Evolutionary conservation across 2,888 invertebrate genomes (phyloP).

Genomic region (Cryptus viduatorius): DNA sequence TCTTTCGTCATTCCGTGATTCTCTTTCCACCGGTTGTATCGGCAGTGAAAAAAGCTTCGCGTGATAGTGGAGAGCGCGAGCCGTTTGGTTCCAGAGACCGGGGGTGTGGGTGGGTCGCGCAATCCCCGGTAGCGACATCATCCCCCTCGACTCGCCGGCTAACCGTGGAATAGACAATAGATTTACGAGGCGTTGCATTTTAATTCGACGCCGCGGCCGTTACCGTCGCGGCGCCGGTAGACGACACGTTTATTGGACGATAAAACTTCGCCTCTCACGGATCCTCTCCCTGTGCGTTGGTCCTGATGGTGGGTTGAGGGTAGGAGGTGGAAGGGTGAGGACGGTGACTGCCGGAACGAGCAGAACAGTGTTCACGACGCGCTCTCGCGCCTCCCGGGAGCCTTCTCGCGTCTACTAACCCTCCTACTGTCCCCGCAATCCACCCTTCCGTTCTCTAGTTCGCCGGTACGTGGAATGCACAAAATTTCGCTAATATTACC

Average conservation of each 20-base stretch:
- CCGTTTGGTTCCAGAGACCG: not conserved
- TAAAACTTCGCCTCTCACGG: constrained; percentile 79
- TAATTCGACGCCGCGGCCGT: constrained; percentile 76
- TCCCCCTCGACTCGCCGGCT: constrained; percentile 42
- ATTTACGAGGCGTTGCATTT: constrained; percentile 81
- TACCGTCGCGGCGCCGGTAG: constrained; percentile 74
- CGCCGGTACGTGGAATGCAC: constrained; percentile 77
- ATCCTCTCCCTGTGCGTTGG: constrained; percentile 37
- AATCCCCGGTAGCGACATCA: constrained; percentile 34
- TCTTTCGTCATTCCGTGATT: not conserved
- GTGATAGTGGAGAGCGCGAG: constrained; percentile 3
- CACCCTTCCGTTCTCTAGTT: constrained; percentile 32
- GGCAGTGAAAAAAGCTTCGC: not conserved
- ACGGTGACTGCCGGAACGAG: constrained; percentile 15
- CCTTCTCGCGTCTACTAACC: constrained; percentile 38
- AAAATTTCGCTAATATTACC: constrained; percentile 81
- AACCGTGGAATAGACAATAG: constrained; percentile 74
- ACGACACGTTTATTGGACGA: constrained; percentile 83
- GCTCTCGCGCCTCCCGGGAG: constrained; percentile 69
- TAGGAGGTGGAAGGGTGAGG: not conserved
- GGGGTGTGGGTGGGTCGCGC: not conserved
- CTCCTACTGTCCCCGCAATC: constrained; percentile 15
- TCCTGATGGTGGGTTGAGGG: constrained; percentile 26
- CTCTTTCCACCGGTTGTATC: not conserved
- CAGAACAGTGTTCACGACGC: constrained; percentile 41